A percentile compares a stretch with the other conserved stretches of the same genome.
phyloP scores from a whole-genome alignment of 2,797 vertebrate species.

The Hipposideros larvatus region DNA sequence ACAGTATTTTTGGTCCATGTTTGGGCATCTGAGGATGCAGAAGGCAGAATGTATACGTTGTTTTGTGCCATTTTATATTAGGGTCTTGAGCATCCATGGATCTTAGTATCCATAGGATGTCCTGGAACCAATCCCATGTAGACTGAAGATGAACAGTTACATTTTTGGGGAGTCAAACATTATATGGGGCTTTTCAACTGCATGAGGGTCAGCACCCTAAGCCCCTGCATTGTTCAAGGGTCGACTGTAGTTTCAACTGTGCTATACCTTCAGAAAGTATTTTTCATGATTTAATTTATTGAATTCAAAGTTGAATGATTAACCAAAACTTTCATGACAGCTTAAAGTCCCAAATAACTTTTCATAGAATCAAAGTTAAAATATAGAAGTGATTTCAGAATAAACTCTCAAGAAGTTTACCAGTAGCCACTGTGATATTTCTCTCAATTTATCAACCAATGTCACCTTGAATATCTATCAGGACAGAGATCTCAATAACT shows the following conservation, averaged over 20 bases:
- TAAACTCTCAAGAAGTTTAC: not conserved
- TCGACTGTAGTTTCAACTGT: not conserved
- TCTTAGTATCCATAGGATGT: not conserved
- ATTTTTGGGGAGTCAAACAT: not conserved
- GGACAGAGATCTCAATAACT: not conserved
- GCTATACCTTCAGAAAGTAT: not conserved
- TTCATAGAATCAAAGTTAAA: not conserved
- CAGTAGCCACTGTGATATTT: not conserved
- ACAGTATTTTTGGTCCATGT: not conserved
- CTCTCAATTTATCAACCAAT: not conserved
- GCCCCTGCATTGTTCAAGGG: not conserved
- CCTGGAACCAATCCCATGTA: not conserved
- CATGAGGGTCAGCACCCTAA: not conserved
- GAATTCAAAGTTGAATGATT: not conserved
- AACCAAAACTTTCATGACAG: not conserved
- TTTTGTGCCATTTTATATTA: not conserved
- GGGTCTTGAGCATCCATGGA: not conserved
- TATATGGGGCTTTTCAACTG: not conserved
- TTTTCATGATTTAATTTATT: conserved; percentile 16
- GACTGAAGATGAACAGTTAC: not conserved
- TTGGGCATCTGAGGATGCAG: not conserved
- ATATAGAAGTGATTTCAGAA: not conserved
- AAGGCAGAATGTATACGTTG: not conserved
- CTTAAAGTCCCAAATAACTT: not conserved
- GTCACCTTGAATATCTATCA: not conserved